phyloP scores from a whole-genome alignment of 2,888 invertebrate genomes.

The Pammene aurita region DNA sequence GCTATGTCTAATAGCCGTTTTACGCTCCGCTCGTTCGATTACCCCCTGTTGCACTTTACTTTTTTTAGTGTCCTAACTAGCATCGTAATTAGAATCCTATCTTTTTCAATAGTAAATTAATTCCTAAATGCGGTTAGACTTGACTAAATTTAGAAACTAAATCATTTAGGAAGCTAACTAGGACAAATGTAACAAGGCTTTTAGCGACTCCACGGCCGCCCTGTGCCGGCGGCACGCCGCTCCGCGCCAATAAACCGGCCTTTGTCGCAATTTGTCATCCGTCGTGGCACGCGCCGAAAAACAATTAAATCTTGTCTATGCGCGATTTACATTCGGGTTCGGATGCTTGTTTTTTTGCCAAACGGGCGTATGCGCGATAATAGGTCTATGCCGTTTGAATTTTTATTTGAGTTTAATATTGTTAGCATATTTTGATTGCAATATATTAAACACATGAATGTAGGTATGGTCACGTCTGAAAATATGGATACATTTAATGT shows the following conservation, averaged over 20 bases:
- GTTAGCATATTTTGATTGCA: too few species aligned
- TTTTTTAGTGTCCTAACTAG: too few species aligned
- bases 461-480: too few species aligned
- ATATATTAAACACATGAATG: background rate
- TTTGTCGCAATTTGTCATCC: constrained; percentile 27
- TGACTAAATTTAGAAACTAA: too few species aligned
- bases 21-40: too few species aligned
- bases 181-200: too few species aligned
- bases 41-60: too few species aligned
- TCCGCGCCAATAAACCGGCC: constrained; percentile 28
- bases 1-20: too few species aligned
- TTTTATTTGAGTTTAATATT: constrained; percentile 6
- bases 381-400: background rate
- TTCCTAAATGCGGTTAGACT: too few species aligned
- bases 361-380: background rate
- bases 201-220: background rate
- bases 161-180: too few species aligned
- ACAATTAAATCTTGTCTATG: constrained; percentile 28
- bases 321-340: constrained; percentile 9
- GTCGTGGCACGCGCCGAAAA: constrained; percentile 12
- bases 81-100: too few species aligned
- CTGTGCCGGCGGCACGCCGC: constrained; percentile 18
- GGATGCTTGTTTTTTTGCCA: constrained; percentile 12
- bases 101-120: background rate
- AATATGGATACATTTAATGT: too few species aligned